phyloP scores from a whole-genome alignment of 2,888 invertebrate genomes.

The Tetramorium bicarinatum region DNA sequence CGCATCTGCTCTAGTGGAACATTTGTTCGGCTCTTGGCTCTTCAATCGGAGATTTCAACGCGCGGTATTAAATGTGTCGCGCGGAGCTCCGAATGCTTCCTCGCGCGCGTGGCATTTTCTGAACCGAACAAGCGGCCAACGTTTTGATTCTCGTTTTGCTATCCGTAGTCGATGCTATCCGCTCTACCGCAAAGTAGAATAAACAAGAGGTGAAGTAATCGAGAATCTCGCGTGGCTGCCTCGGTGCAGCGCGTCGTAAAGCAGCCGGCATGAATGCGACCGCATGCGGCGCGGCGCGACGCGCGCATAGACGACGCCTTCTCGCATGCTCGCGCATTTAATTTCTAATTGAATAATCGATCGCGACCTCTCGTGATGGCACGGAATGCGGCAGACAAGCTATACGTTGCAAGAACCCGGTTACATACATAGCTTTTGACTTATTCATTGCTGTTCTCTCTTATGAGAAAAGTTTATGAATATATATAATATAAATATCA shows the following conservation, averaged over 20 bases:
- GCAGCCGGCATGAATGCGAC: constrained; percentile 3
- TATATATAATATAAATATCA: neutral
- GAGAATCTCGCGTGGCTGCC: constrained; percentile 21
- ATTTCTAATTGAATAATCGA: constrained; percentile 71
- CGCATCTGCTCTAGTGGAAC: neutral
- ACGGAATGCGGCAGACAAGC: constrained; percentile 67
- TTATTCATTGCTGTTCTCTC: constrained; percentile 9
- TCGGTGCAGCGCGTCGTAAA: neutral
- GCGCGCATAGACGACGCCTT: constrained; percentile 14
- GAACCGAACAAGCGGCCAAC: neutral
- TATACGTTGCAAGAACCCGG: constrained; percentile 61
- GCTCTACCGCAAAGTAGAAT: constrained; percentile 41
- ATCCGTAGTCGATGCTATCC: constrained; percentile 5
- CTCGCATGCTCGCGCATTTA: constrained; percentile 55
- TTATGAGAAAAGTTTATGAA: neutral
- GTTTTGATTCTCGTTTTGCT: constrained; percentile 17
- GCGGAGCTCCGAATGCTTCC: neutral
- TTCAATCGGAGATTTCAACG: constrained; percentile 29
- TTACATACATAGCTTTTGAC: constrained; percentile 53
- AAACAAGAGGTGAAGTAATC: constrained; percentile 40
- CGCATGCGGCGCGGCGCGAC: constrained; percentile 8
- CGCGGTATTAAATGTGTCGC: neutral
- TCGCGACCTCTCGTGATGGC: constrained; percentile 68
- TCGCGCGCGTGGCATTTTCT: neutral
- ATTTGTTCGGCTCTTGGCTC: neutral